Evolutionary conservation across 2,888 invertebrate genomes (phyloP).

Genomic region (Operophtera brumata): DNA sequence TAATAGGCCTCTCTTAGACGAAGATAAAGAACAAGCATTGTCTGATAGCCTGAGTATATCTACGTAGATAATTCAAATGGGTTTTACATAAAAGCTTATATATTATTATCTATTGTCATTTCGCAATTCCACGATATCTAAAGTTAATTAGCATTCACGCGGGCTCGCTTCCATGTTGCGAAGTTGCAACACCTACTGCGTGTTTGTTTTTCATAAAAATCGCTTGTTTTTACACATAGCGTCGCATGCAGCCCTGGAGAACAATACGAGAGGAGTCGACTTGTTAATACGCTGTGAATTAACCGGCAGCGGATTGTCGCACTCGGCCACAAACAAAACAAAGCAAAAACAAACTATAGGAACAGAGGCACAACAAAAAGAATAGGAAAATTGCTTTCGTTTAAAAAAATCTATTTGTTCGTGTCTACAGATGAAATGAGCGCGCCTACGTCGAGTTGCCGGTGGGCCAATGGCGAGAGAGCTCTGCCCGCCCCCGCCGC

Average conservation of each 20-base stretch:
- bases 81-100: constrained; percentile 32
- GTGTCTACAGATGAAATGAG: constrained; percentile 74
- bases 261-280: constrained; percentile 67
- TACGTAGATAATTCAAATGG: constrained; percentile 27
- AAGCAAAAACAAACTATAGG: constrained; percentile 78
- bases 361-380: constrained; percentile 76
- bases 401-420: constrained; percentile 80
- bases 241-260: constrained; percentile 56
- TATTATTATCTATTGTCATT: constrained; percentile 51
- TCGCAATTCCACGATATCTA: constrained; percentile 51
- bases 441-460: constrained; percentile 69
- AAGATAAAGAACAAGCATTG: constrained; percentile 32
- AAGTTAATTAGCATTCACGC: constrained; percentile 65
- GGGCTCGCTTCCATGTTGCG: constrained; percentile 27
- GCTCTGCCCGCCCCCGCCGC: constrained; percentile 67
- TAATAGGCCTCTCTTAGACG: constrained; percentile 19
- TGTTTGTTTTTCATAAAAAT: constrained; percentile 68
- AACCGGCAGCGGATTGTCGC: constrained; percentile 77
- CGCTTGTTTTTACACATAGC: constrained; percentile 69
- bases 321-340: constrained; percentile 75
- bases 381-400: constrained; percentile 81
- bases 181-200: constrained; percentile 51
- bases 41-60: constrained; percentile 29
- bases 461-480: constrained; percentile 65
- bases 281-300: constrained; percentile 73